A percentile compares a stretch with the other conserved stretches of the same genome.
Conservation (phyloP, 2,888 invertebrate genomes). For the Baccha elongata region DNA sequence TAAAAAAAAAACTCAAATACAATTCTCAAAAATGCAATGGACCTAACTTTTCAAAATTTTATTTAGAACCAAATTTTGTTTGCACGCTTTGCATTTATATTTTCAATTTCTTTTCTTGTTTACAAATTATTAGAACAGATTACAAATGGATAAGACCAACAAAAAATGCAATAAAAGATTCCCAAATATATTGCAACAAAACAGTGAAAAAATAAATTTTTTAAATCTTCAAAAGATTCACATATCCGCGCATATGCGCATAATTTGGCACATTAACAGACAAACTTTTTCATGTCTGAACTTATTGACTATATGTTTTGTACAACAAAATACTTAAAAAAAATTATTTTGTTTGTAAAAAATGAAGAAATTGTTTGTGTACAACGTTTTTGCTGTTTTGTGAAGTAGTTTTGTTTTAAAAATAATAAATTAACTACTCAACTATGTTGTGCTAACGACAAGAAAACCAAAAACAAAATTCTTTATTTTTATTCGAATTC, state of each 20-base stretch:
- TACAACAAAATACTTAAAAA: conserved; percentile 16
- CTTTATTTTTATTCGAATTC: conserved; percentile 68
- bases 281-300: conserved; percentile 19
- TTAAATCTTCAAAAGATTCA: conserved; percentile 11
- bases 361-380: conserved; percentile 7
- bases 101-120: conserved; percentile 32
- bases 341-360: conserved; percentile 15
- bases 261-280: conserved; percentile 39
- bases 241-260: conserved; percentile 19
- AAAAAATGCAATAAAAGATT: conserved; percentile 7
- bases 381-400: conserved; percentile 66
- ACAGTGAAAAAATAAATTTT: conserved; percentile 63
- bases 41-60: conserved; percentile 62
- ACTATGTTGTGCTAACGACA: conserved; percentile 42
- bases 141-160: conserved; percentile 31
- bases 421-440: conserved; percentile 14
- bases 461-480: conserved; percentile 30
- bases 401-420: conserved; percentile 50
- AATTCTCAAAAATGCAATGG: conserved; percentile 60
- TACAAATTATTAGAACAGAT: conserved; percentile 34
- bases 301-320: too few species aligned
- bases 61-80: conserved; percentile 43
- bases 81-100: conserved; percentile 58
- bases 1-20: neutral
- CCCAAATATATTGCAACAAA: conserved; percentile 39